Base-by-base conservation (phyloP, 2,888 invertebrate species). In the Caenorhabditis sp. region DNA sequence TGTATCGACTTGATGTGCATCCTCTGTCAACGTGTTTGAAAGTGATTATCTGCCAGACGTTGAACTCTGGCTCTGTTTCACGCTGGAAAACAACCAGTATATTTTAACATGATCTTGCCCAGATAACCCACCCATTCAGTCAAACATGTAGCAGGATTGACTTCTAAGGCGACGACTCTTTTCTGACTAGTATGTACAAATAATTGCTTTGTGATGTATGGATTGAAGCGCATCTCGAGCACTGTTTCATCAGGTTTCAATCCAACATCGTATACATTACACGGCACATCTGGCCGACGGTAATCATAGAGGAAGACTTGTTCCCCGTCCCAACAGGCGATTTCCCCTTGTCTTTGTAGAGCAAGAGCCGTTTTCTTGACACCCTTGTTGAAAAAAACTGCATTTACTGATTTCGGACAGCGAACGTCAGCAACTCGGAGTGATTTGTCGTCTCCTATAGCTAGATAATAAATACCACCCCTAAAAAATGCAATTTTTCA, bases 1-100 rank as follows among this genome's bases (percentile, higher is more conserved):
- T 24, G 15, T 76, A 67, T 2, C 76, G 60, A 53, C 50, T 60
- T 4, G 76, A 51, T 11, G 60, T 61, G 37, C 67, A 67, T 35
- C 81, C 76, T 50, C 81, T 61, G 44, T 76, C 76, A 22, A 81
- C 55, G 50, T 81, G 64, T 11, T 81, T 81, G 53, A 81, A 81
- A 4, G 81, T 81, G 9, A 81, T 62, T 0, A 61, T 47, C 32
- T 81, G 65, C 55, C 51, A 61, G 4, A 65, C 26, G 5, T 61
- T 18, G 9, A 47, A 47, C 18, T n/a, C 47, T 20, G 47, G 47
- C 11, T 47, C 47, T 22, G 35, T 4, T 9, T 15, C 13, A 15
- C 24, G 40, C 55, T 65, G 37, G 35, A 50, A 64, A 32, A 6
- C 9, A 40, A 40, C 13, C 13, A 28, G 13, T 24, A 62, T 64